Evolutionary conservation across 2,113 vertebrate genomes (phyloP).

Genomic region (Panthera tigris): DNA sequence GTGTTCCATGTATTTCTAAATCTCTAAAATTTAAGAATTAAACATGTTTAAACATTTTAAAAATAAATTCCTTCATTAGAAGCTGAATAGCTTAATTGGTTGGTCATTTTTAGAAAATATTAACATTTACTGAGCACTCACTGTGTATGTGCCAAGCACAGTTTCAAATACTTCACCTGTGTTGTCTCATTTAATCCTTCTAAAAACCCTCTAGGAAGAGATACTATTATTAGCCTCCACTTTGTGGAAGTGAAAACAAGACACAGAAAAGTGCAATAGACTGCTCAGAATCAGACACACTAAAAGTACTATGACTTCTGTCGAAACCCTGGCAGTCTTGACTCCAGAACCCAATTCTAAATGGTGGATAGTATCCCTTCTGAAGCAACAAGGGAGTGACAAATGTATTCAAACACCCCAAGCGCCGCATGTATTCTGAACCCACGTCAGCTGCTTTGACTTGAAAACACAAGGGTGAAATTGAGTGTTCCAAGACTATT

Average conservation of each 20-base stretch:
- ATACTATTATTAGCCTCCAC: neutral
- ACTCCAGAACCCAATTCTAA: neutral
- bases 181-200: neutral
- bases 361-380: neutral
- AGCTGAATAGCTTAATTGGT: neutral
- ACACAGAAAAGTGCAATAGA: neutral
- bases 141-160: neutral
- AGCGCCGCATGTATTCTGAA: neutral
- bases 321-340: neutral
- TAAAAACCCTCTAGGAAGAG: neutral
- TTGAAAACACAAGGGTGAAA: constrained; percentile 9
- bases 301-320: neutral
- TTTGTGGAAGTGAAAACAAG: neutral
- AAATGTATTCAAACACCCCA: neutral
- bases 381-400: neutral
- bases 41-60: neutral
- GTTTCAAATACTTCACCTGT: neutral
- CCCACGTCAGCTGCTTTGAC: neutral
- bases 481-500: neutral
- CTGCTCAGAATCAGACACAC: neutral
- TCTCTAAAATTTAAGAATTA: neutral
- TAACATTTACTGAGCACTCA: neutral
- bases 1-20: neutral
- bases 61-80: constrained; percentile 5
- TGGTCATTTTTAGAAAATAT: constrained; percentile 33